Conservation (phyloP, 2,797 vertebrate genomes). For the Phylloscopus collybita region DNA sequence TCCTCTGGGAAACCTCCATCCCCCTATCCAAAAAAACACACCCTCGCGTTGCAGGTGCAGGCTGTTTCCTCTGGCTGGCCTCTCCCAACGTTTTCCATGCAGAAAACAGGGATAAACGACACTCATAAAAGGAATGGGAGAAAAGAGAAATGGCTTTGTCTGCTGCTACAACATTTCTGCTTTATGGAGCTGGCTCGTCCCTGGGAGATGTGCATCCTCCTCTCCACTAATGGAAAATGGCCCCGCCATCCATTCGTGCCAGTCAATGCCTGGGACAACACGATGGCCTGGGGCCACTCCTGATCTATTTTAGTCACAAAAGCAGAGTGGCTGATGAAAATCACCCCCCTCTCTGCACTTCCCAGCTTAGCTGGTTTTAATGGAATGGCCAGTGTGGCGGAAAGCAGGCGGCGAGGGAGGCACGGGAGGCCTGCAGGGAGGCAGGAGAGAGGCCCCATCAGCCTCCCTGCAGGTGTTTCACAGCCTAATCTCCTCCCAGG, state of each 20-base stretch:
- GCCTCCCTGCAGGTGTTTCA: background rate
- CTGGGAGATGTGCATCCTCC: accelerated
- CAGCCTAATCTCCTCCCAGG: background rate
- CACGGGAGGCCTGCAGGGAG: background rate
- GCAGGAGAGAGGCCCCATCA: background rate
- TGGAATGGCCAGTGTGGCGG: background rate
- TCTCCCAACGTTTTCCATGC: background rate
- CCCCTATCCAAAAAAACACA: background rate
- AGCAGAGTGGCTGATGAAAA: conserved; percentile 15
- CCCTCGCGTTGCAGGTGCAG: background rate
- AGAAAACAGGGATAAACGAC: background rate
- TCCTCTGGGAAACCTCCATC: background rate
- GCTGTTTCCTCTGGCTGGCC: background rate
- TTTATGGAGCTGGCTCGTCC: background rate
- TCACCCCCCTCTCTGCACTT: background rate
- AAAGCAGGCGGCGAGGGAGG: background rate
- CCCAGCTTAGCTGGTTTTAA: conserved; percentile 17
- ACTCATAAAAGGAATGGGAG: background rate
- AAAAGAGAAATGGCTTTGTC: background rate
- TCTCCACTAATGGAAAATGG: conserved; percentile 43
- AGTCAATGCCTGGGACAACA: conserved; percentile 47
- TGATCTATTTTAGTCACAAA: conserved; percentile 33
- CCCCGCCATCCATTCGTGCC: background rate
- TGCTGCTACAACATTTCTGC: background rate
- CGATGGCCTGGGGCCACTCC: background rate